These are phyloP conservation scores for Zelleria hepariella DNA, from an alignment of 2,888 invertebrate genomes.

Conservation along the genomic window DNA sequence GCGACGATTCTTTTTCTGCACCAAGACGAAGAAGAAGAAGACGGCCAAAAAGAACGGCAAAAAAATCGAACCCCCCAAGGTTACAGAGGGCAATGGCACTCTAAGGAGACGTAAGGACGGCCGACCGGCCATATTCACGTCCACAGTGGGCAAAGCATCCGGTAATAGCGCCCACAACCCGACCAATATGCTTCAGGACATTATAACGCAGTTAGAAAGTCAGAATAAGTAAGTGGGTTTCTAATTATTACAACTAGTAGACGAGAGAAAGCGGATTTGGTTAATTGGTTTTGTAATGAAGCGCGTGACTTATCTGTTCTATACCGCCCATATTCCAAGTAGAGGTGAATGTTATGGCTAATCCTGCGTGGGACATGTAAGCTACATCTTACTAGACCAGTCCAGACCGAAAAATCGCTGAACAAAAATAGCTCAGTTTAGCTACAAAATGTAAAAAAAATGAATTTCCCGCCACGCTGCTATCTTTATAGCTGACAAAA, in stretches of 20 bases:
- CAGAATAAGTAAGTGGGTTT: conserved; percentile 67
- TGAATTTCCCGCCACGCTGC: too few relatives aligned
- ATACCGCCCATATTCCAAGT: too few relatives aligned
- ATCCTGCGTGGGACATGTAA: too few relatives aligned
- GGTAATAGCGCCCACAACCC: conserved; percentile 64
- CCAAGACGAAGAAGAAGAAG: conserved; percentile 50
- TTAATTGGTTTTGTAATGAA: neutral
- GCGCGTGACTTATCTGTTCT: too few relatives aligned
- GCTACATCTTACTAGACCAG: too few relatives aligned
- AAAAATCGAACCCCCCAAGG: conserved; percentile 19
- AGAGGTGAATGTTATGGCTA: too few relatives aligned
- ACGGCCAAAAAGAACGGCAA: conserved; percentile 27
- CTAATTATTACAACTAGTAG: neutral
- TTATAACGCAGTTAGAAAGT: conserved; percentile 79
- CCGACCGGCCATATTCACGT: conserved; percentile 50
- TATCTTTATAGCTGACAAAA: too few relatives aligned
- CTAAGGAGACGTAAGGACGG: conserved; percentile 28
- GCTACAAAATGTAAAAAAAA: too few relatives aligned
- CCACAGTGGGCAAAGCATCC: conserved; percentile 60
- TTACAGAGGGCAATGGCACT: conserved; percentile 19
- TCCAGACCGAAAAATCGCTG: too few relatives aligned
- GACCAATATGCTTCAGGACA: conserved; percentile 75
- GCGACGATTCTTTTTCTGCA: conserved; percentile 61
- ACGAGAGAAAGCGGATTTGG: neutral
- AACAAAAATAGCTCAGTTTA: too few relatives aligned